phyloP scores from a whole-genome alignment of 2,113 vertebrate genomes.

The Nycticebus coucang region DNA sequence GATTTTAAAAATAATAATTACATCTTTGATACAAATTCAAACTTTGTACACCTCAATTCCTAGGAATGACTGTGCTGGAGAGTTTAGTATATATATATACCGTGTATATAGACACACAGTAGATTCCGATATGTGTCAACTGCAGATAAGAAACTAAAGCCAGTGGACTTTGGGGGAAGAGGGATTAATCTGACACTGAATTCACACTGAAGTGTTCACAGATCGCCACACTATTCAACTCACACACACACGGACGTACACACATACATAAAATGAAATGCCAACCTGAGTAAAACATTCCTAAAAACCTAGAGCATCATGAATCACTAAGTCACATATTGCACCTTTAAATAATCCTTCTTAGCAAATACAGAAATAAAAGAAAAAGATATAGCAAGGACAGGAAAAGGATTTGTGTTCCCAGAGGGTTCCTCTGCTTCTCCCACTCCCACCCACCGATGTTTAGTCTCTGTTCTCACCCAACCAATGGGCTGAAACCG shows the following conservation, averaged over 20 bases:
- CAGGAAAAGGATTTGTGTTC: conserved; percentile 55
- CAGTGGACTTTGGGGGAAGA: conserved; percentile 75
- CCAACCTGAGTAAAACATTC: conserved; percentile 89
- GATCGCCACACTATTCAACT: conserved; percentile 81
- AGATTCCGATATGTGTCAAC: conserved; percentile 78
- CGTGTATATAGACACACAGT: conserved; percentile 78
- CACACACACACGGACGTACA: conserved; percentile 53
- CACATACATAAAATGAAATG: conserved; percentile 84
- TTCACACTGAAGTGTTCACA: conserved; percentile 82
- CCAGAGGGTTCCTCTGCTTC: conserved; percentile 10
- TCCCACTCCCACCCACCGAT: conserved; percentile 32
- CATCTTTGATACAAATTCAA: conserved; percentile 84
- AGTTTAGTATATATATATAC: conserved; percentile 73
- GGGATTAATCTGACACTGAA: conserved; percentile 75
- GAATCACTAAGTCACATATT: conserved; percentile 89
- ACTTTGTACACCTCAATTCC: conserved; percentile 81
- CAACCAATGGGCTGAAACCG: conserved; percentile 56
- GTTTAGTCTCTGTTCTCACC: conserved; percentile 63
- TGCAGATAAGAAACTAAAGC: conserved; percentile 82
- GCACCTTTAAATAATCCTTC: conserved; percentile 89
- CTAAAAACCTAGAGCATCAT: conserved; percentile 85
- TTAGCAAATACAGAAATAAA: conserved; percentile 83
- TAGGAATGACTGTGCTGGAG: conserved; percentile 69
- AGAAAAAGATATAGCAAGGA: conserved; percentile 50
- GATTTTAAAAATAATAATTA: conserved; percentile 81